Conservation (phyloP, 37 sponge, comb jelly and placozoan genomes). For the Dysidea cf. avara region DNA sequence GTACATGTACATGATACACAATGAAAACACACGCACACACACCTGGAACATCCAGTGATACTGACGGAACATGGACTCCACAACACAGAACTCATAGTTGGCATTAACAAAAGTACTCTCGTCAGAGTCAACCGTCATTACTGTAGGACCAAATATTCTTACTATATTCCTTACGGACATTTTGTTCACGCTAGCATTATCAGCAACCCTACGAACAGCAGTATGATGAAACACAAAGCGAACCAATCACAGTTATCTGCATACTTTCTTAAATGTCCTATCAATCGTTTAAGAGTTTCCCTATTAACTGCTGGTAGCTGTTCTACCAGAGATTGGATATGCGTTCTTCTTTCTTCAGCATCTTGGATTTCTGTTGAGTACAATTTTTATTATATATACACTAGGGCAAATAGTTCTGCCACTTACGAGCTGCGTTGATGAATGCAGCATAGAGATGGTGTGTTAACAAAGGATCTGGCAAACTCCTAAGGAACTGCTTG, state of each 20-base stretch:
- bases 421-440: constrained; percentile 53
- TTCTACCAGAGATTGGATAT: constrained; percentile 66
- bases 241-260: neutral
- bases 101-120: neutral
- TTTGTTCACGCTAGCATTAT: constrained; percentile 59
- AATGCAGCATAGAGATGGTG: constrained; percentile 50
- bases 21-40: neutral
- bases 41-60: constrained; percentile 1
- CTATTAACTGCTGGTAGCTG: constrained; percentile 73
- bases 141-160: constrained; percentile 74
- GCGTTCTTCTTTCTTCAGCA: constrained; percentile 47
- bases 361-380: constrained; percentile 15
- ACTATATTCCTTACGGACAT: constrained; percentile 62
- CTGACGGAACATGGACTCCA: neutral
- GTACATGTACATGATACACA: neutral
- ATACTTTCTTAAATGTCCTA: constrained; percentile 64
- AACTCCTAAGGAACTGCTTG: constrained; percentile 74
- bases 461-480: constrained; percentile 88
- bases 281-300: constrained; percentile 62
- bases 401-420: too few species aligned
- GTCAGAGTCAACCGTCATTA: constrained; percentile 82
- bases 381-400: too few species aligned
- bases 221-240: neutral
- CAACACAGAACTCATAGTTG: neutral
- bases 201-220: constrained; percentile 37